Base-by-base conservation (phyloP, 1,140 invertebrate species). In the Drosophila subobscura region DNA sequence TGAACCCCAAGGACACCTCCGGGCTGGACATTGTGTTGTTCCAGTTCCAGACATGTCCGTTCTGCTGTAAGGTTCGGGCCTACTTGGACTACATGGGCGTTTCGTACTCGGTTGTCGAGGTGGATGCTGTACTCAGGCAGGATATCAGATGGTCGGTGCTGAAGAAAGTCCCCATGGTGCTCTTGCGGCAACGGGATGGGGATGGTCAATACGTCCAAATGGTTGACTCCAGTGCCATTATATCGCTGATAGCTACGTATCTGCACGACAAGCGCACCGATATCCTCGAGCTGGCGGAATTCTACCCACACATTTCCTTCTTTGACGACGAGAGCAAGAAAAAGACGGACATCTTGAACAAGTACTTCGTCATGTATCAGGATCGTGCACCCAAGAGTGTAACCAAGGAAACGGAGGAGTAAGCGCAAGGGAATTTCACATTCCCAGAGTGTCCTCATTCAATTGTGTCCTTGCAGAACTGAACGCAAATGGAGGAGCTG, bases 31-130 rank as follows among this genome's bases (percentile, higher is more conserved):
- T 99, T 14, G 96, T 96, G 1, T 92, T 99, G 22, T 99, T 96
- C 91, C 98, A 99, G 93, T 99, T 98, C 92, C 96, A 98, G 85
- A 98, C 97, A 3, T 99, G 98, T 92, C 99, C 99, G 29, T 99
- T 99, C 92, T 99, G 99, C 92, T 99, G 98, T 89, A 99, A 99
- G 94, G 97, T 99, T 0, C 94, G 99, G 67, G 95, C 97, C 14
- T 97, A 97, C 91, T 92, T 99, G 3, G 98, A 99, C 92, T 98
- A 96, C 85, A 95, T 96, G 92, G 98, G 98, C 4, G 94, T 99
- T 53, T 97, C 97, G 0, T 99, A 99, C 92, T 96, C 99, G 88
- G 93, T 99, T 12, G 96, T 99, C 12, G 99, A 99, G 94, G 99
- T 99, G 0, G 90, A 91, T 29, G 90, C 90, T 4, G 97, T 99